Evolutionary conservation across 2,888 invertebrate genomes (phyloP).

Genomic region (Germaria angustata): DNA sequence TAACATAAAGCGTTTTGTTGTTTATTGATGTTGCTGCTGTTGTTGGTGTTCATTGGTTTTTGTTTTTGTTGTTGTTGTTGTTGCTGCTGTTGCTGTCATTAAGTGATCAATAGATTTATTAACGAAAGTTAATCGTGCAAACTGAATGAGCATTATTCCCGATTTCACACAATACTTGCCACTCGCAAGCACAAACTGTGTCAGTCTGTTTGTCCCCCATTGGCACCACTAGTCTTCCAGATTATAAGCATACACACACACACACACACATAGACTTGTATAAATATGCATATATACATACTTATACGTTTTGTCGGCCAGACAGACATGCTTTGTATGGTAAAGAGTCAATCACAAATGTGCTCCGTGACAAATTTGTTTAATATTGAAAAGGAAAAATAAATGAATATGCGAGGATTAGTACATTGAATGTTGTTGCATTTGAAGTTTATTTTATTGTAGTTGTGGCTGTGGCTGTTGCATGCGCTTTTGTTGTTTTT

Average conservation of each 20-base stretch:
- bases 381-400: constrained; percentile 39
- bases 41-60: not conserved
- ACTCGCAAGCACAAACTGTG: constrained; percentile 20
- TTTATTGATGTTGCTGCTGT: constrained; percentile 34
- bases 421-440: not conserved
- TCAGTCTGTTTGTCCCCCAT: constrained; percentile 10
- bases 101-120: constrained; percentile 62
- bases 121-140: constrained; percentile 61
- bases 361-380: constrained; percentile 55
- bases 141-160: constrained; percentile 59
- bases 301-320: not conserved
- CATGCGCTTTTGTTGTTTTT: not conserved
- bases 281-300: not conserved
- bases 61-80: constrained; percentile 2
- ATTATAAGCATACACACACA: not conserved
- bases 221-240: constrained; percentile 22
- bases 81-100: constrained; percentile 51
- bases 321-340: constrained; percentile 4
- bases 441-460: not conserved
- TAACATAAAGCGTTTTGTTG: constrained; percentile 47
- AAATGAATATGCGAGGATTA: too few relatives aligned
- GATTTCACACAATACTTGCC: constrained; percentile 53
- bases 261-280: not conserved
- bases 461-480: not conserved
- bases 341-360: constrained; percentile 51